Percentiles rank a stretch among this genome's conserved stretches.
phyloP scores from a whole-genome alignment of 2,797 vertebrate genomes.

The Champsocephalus esox region DNA sequence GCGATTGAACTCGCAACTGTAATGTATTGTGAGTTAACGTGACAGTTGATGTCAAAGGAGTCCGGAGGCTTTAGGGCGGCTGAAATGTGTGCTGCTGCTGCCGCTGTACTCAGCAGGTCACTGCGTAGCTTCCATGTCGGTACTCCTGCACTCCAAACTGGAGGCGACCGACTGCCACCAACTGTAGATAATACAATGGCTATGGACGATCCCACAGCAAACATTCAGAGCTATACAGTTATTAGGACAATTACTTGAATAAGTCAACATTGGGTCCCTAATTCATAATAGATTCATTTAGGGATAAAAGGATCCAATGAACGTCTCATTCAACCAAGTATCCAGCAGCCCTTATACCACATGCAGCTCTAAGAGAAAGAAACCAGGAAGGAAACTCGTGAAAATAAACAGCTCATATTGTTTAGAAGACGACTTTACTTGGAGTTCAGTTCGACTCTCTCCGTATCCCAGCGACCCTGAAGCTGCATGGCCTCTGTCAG shows the following conservation, averaged over 20 bases:
- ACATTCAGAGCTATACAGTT: too few species aligned
- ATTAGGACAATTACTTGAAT: background rate
- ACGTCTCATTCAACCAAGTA: background rate
- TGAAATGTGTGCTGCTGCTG: too few species aligned
- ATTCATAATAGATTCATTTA: background rate
- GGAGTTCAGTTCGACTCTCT: conserved; percentile 87
- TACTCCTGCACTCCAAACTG: too few species aligned
- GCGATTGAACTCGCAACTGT: too few species aligned
- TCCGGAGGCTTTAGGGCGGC: too few species aligned
- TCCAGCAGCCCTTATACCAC: background rate
- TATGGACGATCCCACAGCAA: too few species aligned
- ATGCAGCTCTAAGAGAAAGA: background rate
- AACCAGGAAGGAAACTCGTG: background rate
- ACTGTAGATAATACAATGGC: too few species aligned
- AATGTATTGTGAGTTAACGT: too few species aligned
- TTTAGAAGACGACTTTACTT: conserved; percentile 76
- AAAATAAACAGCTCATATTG: background rate
- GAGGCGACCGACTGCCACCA: too few species aligned
- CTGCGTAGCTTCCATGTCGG: too few species aligned
- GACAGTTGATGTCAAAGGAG: too few species aligned
- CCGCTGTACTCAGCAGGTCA: too few species aligned
- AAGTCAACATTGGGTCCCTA: background rate
- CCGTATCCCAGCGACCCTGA: conserved; percentile 85
- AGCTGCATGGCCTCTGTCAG: conserved; percentile 87
- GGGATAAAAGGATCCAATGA: background rate